Base-by-base conservation (phyloP, 1,140 invertebrate species). In the Aplysia californica region DNA sequence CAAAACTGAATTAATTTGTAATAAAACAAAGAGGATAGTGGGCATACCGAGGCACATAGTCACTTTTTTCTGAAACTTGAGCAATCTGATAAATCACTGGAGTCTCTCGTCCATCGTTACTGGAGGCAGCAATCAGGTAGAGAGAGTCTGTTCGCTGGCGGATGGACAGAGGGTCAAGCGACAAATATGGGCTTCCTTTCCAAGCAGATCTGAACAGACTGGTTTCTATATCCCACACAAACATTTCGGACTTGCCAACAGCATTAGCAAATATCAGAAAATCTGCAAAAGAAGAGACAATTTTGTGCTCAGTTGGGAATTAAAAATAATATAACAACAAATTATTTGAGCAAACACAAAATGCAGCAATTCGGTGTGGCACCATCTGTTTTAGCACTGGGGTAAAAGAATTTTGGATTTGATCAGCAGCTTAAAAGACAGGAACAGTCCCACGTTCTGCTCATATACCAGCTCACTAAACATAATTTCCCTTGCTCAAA, bases 11-110 rank as follows among this genome's bases (percentile, higher is more conserved):
- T n/a, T n/a, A n/a, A n/a, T n/a, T n/a, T n/a, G n/a, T n/a, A n/a
- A n/a, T n/a, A n/a, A n/a, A n/a, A n/a, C n/a, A n/a, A n/a, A n/a
- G n/a, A n/a, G n/a, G n/a, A n/a, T n/a, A n/a, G n/a, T n/a, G n/a
- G n/a, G 31, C 26, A 75, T 15, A 86, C 87, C 87, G 86, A 75
- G 86, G 86, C 2, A 85, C 82, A 80, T 80, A 88, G 77, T 87
- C 86, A 80, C 86, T 88, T 41, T 82, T 76, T 38, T 82, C 44
- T 20, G 59, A 81, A 4, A 87, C 70, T 66, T 83, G 79, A 1
- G 84, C 75, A 44, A 87, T 56, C 67, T 86, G 85, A 76, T 81
- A 84, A 2, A 88, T 23, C 10, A 69, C 78, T 5, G 81, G 59
- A 23, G 80, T 77, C 15, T 76, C 33, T 6, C 76, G 78, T 5